Percentiles rank a stretch among this genome's conserved stretches.
These are phyloP conservation scores for Thinocorus orbignyianus DNA, from an alignment of 2,113 vertebrate genomes.

Conservation along the genomic window DNA sequence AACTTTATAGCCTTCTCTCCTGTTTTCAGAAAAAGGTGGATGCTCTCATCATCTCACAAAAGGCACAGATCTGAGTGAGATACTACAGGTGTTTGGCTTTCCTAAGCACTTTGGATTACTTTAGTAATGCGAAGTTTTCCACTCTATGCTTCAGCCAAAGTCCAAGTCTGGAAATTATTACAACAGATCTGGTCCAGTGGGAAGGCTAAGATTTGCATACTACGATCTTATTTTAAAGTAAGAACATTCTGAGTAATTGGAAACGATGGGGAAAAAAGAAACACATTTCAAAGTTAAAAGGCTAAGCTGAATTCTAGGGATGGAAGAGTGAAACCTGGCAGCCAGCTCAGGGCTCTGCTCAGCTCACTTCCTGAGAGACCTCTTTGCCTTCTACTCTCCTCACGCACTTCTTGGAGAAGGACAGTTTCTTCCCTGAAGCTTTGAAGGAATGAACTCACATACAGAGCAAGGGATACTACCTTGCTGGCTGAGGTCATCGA, in stretches of 20 bases:
- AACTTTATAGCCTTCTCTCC: slow-evolving; percentile 5
- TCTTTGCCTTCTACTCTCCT: neutral
- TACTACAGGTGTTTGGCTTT: slow-evolving; percentile 4
- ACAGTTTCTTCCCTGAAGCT: neutral
- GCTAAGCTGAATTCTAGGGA: neutral
- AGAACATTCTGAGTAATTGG: neutral
- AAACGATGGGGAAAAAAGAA: neutral
- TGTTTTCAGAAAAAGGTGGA: slow-evolving; percentile 1
- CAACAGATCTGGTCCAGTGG: neutral
- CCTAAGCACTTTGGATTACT: neutral
- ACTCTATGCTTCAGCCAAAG: neutral
- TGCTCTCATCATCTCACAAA: slow-evolving; percentile 20
- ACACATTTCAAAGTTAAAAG: neutral
- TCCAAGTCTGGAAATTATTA: slow-evolving; percentile 10
- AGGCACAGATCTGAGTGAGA: neutral
- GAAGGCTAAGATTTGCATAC: neutral
- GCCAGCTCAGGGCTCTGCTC: neutral
- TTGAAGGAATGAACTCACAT: neutral
- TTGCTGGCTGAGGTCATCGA: slow-evolving; percentile 86
- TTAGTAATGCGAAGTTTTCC: neutral
- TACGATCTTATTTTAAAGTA: neutral
- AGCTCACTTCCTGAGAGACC: neutral
- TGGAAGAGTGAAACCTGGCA: neutral
- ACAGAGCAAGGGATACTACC: slow-evolving; percentile 65
- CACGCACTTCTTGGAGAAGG: neutral